A percentile compares a stretch with the other conserved stretches of the same genome.
Conservation (phyloP, 1,140 invertebrate species). For the Helicoverpa armigera region DNA sequence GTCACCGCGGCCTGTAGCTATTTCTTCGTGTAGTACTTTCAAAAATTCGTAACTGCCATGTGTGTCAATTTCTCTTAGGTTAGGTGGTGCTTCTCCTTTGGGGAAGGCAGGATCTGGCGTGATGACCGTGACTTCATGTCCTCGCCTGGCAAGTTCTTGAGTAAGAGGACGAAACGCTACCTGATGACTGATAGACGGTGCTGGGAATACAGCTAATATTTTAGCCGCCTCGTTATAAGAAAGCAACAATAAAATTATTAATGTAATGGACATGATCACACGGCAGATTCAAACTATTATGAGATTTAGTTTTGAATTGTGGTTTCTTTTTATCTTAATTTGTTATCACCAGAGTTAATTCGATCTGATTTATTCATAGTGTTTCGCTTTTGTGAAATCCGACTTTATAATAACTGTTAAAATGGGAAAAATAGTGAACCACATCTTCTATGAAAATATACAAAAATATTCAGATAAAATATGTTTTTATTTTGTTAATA, state of each 20-base stretch:
- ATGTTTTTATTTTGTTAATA: too few relatives aligned
- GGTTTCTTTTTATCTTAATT: too few relatives aligned
- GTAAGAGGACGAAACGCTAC: constrained; percentile 73
- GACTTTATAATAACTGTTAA: too few relatives aligned
- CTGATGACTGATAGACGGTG: constrained; percentile 18
- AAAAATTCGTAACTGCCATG: constrained; percentile 62
- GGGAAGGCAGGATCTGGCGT: constrained; percentile 28
- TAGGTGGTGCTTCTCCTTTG: background rate
- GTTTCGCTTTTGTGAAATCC: too few relatives aligned
- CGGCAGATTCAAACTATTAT: background rate
- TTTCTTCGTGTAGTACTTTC: constrained; percentile 20
- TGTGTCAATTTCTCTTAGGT: constrained; percentile 10
- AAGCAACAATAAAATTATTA: background rate
- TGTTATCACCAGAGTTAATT: too few relatives aligned
- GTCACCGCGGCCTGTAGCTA: background rate
- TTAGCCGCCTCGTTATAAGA: constrained; percentile 44
- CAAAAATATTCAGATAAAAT: too few relatives aligned
- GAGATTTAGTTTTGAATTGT: background rate
- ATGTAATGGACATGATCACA: background rate
- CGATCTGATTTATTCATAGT: too few relatives aligned
- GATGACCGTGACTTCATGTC: constrained; percentile 30
- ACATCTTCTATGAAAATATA: too few relatives aligned
- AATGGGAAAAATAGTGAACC: too few relatives aligned
- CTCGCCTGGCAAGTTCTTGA: constrained; percentile 40
- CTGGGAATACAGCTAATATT: constrained; percentile 66